Evolutionary conservation across 2,888 invertebrate genomes (phyloP), one percentile per base, ranked within the genome.

Genomic region (Diploptera punctata): DNA sequence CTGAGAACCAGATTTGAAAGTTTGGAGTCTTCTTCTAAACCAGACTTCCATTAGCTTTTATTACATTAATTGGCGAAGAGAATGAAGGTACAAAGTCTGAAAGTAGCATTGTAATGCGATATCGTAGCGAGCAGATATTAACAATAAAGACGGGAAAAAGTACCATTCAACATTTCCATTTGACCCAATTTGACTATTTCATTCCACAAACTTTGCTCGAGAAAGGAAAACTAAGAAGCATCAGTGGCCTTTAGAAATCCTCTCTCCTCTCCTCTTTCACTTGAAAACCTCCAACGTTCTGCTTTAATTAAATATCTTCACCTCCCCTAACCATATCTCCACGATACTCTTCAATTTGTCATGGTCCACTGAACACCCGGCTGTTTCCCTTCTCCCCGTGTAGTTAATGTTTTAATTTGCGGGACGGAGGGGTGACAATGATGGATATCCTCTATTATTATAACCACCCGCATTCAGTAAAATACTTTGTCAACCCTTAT

Each of bases 241-340:
- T 13, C 52, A 13, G 38, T 13, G 5, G 21, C 24, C 52, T 52
- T 52, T 52, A 52, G 52, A 52, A 47, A 52, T 52, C 52, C 13
- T 24, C n/a, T n/a, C n/a, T n/a, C 24, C 52, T 52, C 52, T 52
- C 13, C 52, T 16, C 24, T 24, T 52, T 61, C n/a, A 18, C 9
- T 19, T 10, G 61, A 33, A n/a, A 61, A 60, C 33, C 62, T 31
- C 38, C 31, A 61, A 43, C 62, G 24, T 29, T 49, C 70, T 31
- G 49, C 19, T 70, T 70, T 70, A 70, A 70, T 70, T 70, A 70
- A 70, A 70, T 29, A 70, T 62, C 70, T 61, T 67, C 31, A 52
- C 52, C 52, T 52, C 52, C 52, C 38, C 31, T n/a, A 31, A 60
- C 60, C 60, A 60, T 60, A 60, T 60, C 60, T 60, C 29, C 2